Base-by-base conservation (phyloP, 2,113 vertebrate genomes). In the Athene cunicularia region DNA sequence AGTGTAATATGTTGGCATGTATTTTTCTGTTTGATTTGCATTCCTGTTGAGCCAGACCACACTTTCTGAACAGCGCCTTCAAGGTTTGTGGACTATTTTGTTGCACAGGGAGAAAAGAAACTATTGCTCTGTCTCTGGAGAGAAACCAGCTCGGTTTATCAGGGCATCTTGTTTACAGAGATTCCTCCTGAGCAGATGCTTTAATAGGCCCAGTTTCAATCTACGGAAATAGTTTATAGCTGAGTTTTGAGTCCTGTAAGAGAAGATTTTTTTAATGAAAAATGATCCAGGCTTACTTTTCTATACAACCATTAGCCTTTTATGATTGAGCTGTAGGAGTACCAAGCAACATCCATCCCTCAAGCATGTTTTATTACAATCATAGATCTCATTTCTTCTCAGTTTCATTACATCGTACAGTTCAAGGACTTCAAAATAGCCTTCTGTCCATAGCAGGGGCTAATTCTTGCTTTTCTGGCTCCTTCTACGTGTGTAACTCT, bases 21-120 rank as follows among this genome's bases (percentile, higher is more conserved):
- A 58, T 95, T 95, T 94, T 96, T 83, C 64, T 71, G 27, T 66
- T 74, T 91, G 58, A 84, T 95, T 92, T 94, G 64, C 84, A 50
- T 81, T 92, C 24, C 32, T 95, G 8, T 55, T 81, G 59, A 92
- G 56, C 21, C 45, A 94, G 58, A 81, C 41, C 56, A 33, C 41
- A 35, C 30, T 95, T 94, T 80, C 72, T 86, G 43, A 86, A 55
- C 37, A 83, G 20, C 2, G 2, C 23, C 63, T 93, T 81, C 73
- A 80, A 50, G 64, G 50, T 81, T 92, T 76, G 19, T 45, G 62
- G 33, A 26, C 64, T 90, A 4, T 60, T 88, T 72, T 87, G 43
- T 89, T 88, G 39, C 49, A 68, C 37, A n/a, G 30, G 20, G 30
- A 60, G 58, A 77, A 91, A 79, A 72, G 30, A 95, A 95, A 27